A percentile compares a stretch with the other conserved stretches of the same genome.
Evolutionary conservation across 2,113 vertebrate species (phyloP).

Genomic region (Oxygymnocypris stewartii): DNA sequence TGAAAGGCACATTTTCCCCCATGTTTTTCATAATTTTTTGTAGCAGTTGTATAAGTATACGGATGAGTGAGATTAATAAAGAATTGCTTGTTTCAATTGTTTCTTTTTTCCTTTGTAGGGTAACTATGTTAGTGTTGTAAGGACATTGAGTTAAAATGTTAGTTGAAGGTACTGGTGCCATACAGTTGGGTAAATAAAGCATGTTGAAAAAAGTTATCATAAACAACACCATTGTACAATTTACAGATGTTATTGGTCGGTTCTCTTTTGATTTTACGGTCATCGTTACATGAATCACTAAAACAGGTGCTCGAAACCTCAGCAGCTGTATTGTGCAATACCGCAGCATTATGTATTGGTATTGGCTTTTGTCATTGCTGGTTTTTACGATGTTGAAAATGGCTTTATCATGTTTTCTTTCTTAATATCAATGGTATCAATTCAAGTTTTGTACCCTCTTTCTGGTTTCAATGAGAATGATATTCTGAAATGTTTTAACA

Average conservation of each 20-base stretch:
- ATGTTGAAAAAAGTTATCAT: slow-evolving; percentile 35
- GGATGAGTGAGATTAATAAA: slow-evolving; percentile 88
- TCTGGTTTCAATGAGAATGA: slow-evolving; percentile 87
- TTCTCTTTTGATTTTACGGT: slow-evolving; percentile 5
- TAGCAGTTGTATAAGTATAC: slow-evolving; percentile 51
- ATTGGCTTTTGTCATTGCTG: slow-evolving; percentile 94
- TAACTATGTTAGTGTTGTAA: slow-evolving; percentile 52
- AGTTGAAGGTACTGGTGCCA: slow-evolving; percentile 79
- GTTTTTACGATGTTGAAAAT: slow-evolving; percentile 98
- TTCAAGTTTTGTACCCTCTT: slow-evolving; percentile 88
- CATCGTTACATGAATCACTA: slow-evolving; percentile 11
- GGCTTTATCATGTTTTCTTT: slow-evolving; percentile 93
- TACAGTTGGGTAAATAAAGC: slow-evolving; percentile 76
- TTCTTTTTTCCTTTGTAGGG: slow-evolving; percentile 62
- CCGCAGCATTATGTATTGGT: slow-evolving; percentile 94
- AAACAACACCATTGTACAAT: neutral
- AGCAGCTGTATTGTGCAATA: slow-evolving; percentile 75
- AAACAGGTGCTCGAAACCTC: slow-evolving; percentile 92
- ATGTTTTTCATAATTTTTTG: slow-evolving; percentile 51
- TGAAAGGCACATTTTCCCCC: slow-evolving; percentile 48
- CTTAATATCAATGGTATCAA: slow-evolving; percentile 98
- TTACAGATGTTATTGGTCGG: slow-evolving; percentile 57
- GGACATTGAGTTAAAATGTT: slow-evolving; percentile 71
- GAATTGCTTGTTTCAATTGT: slow-evolving; percentile 54
- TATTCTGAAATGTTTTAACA: slow-evolving; percentile 86